These are phyloP conservation scores for Gymnoscelis rufifasciata DNA, from an alignment of 2,888 invertebrate species.

Conservation along the genomic window DNA sequence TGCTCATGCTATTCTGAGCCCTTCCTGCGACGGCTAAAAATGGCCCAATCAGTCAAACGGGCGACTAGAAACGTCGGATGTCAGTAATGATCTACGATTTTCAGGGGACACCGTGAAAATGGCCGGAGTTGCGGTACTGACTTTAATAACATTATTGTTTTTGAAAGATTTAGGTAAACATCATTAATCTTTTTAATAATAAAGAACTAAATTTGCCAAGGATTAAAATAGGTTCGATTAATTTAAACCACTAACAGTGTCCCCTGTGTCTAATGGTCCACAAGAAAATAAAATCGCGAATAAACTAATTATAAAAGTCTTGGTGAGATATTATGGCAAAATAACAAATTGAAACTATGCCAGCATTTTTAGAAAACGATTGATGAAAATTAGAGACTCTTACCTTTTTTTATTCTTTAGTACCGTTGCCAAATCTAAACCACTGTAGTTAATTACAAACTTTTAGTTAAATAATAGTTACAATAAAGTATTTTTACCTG, in stretches of 20 bases:
- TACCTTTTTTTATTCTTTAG: not conserved
- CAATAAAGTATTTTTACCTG: too few species aligned
- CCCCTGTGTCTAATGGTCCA: too few species aligned
- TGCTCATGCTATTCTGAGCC: conserved; percentile 63
- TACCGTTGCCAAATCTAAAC: not conserved
- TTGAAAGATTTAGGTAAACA: not conserved
- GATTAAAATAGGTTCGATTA: too few species aligned
- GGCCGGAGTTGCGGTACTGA: not conserved
- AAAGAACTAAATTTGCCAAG: too few species aligned
- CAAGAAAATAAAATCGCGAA: too few species aligned
- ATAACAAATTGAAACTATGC: conserved; percentile 12
- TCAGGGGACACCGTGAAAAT: conserved; percentile 4
- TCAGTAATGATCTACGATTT: conserved; percentile 38
- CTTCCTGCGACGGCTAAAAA: conserved; percentile 63
- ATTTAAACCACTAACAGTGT: too few species aligned
- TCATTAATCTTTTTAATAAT: too few species aligned
- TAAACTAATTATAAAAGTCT: too few species aligned
- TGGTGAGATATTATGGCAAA: too few species aligned
- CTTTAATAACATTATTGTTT: not conserved
- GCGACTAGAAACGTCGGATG: conserved; percentile 40
- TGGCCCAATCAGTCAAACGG: conserved; percentile 73
- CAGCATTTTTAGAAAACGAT: conserved; percentile 9
- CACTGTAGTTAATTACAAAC: too few species aligned
- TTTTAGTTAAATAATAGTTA: too few species aligned
- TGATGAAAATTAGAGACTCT: not conserved